Base-by-base conservation (phyloP, 2,797 vertebrate species). In the Anas georgica region DNA sequence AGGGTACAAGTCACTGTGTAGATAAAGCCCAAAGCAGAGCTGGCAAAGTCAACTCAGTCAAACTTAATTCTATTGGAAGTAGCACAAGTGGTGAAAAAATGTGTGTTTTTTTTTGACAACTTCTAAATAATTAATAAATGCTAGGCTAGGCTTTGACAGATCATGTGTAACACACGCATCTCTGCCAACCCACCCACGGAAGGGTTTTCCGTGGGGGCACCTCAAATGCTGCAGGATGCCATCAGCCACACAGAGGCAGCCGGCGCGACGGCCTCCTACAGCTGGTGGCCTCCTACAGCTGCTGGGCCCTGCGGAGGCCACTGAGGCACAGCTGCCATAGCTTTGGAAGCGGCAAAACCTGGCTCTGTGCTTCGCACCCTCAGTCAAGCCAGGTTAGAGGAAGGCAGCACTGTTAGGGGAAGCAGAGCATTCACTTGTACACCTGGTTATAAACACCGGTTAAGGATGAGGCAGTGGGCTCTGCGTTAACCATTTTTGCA, bases 201-300 rank as follows among this genome's bases (percentile, higher is more conserved):
- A 15, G 52, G 33, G 54, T 14, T n/a, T 77, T 55, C 37, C 13
- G 2, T 18, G 9, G 66, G 4, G 4, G 17, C n/a, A 17, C 18
- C 31, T 60, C 55, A 17, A 28, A 17, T 3, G 12, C 59, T 21
- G 28, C 2, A 35, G 45, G 28, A n/a, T 4, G 23, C 23, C 22
- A 28, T 21, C 52, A 77, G 39, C 54, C 28, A 75, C 37, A 41
- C 31, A 37, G 22, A 21, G 20, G 66, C 54, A 75, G 41, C 14
- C 67, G 8, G 7, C 16, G 37, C 1, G 22, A 48, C 23, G 22
- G 48, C 1, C 17, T 60, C 11, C 0, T 2, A 2, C 2, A 17
- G 37, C 11, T 9, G n/a, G 46, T 17, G 37, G 1, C 1, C 17
- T 59, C 11, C 0, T 1, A 2, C 2, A 17, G 39, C 12, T 9